phyloP scores from a whole-genome alignment of 2,888 invertebrate genomes.

The Hyposoter didymator region DNA sequence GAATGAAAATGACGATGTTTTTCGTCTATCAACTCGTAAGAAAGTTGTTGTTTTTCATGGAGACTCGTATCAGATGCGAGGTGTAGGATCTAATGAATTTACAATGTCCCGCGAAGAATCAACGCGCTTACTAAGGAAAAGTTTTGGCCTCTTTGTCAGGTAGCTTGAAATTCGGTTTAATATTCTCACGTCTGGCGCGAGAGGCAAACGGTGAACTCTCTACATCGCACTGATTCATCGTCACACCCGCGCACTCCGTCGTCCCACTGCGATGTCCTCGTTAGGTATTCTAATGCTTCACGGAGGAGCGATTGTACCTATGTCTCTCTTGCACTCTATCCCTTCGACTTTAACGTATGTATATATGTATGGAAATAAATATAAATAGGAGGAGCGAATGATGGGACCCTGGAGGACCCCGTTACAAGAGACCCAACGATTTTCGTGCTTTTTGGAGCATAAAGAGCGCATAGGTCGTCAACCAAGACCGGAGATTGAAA shows the following conservation, averaged over 20 bases:
- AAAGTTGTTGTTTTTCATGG: neutral
- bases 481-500: slow-evolving; percentile 63
- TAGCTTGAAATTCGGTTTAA: slow-evolving; percentile 79
- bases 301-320: slow-evolving; percentile 55
- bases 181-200: slow-evolving; percentile 77
- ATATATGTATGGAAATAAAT: neutral
- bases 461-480: slow-evolving; percentile 68
- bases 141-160: slow-evolving; percentile 68
- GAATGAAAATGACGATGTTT: neutral
- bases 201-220: slow-evolving; percentile 73
- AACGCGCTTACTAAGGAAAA: slow-evolving; percentile 24
- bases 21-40: neutral
- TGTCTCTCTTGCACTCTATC: slow-evolving; percentile 24
- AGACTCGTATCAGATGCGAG: neutral
- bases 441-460: slow-evolving; percentile 72
- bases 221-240: slow-evolving; percentile 82
- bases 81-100: slow-evolving; percentile 12
- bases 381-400: slow-evolving; percentile 44
- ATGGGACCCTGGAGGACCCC: slow-evolving; percentile 43
- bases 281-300: slow-evolving; percentile 83
- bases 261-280: slow-evolving; percentile 81
- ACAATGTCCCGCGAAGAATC: slow-evolving; percentile 14
- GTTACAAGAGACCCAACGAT: slow-evolving; percentile 66
- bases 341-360: neutral
- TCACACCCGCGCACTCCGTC: slow-evolving; percentile 83